These are phyloP conservation scores for Orchesella cincta DNA, from an alignment of 1,140 invertebrate genomes.

Conservation along the genomic window DNA sequence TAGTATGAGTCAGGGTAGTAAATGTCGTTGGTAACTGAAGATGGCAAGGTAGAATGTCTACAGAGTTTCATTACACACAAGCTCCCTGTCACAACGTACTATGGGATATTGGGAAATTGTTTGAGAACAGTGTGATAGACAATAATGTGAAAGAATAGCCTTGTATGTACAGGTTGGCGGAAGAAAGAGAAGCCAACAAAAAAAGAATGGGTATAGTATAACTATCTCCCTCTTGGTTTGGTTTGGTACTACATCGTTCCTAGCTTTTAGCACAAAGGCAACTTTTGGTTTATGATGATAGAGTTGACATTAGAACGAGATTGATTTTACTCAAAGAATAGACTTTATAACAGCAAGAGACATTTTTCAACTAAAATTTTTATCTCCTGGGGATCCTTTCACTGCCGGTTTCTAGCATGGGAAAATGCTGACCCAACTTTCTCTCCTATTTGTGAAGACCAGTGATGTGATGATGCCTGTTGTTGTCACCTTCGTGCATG, in stretches of 20 bases:
- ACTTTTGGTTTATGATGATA: constrained; percentile 35
- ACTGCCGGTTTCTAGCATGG: neutral
- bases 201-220: neutral
- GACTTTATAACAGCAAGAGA: constrained; percentile 23
- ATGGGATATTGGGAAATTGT: neutral
- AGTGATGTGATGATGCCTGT: constrained; percentile 11
- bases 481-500: constrained; percentile 10
- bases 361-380: constrained; percentile 28
- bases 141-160: neutral
- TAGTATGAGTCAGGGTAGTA: no score
- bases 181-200: neutral
- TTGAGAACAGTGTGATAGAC: neutral
- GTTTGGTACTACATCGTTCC: neutral
- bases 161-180: neutral
- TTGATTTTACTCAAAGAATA: constrained; percentile 37
- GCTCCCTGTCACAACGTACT: neutral
- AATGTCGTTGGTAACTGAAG: no score
- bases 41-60: no score
- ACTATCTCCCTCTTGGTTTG: neutral
- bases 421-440: constrained; percentile 27
- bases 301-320: constrained; percentile 42
- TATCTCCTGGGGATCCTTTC: constrained; percentile 22
- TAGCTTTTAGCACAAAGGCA: constrained; percentile 20
- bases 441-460: neutral
- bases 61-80: no score